Conservation (phyloP, 2,797 vertebrate genomes). For the Acipenser ruthenus region DNA sequence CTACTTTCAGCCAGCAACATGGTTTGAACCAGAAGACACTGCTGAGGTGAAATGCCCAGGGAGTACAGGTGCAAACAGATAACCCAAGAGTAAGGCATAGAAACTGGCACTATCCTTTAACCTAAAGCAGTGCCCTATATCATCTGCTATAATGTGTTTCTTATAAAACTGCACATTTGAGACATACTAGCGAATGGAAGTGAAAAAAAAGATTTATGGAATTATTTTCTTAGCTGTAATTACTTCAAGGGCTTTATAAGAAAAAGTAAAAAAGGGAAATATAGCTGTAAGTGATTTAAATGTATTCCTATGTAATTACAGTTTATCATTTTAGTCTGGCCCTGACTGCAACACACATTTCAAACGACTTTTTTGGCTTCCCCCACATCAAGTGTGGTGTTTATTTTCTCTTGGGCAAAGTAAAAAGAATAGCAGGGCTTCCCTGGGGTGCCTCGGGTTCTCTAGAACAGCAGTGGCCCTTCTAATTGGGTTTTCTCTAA, state of each 20-base stretch:
- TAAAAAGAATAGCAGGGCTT: constrained; percentile 5
- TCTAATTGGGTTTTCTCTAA: not conserved
- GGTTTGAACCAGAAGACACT: too few species aligned
- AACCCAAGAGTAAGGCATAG: too few species aligned
- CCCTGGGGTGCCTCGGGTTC: not conserved
- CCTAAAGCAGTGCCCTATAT: too few species aligned
- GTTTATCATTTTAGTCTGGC: constrained; percentile 15
- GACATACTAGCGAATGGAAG: not conserved
- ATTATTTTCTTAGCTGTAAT: too few species aligned
- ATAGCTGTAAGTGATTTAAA: not conserved
- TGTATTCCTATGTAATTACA: constrained; percentile 2
- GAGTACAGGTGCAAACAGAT: too few species aligned
- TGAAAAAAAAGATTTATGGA: too few species aligned
- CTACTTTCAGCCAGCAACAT: too few species aligned
- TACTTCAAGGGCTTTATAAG: too few species aligned
- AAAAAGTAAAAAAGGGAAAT: too few species aligned
- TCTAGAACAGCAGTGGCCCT: not conserved
- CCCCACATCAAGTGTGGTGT: constrained; percentile 6
- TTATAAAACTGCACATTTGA: not conserved
- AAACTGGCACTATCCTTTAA: too few species aligned
- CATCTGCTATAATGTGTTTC: too few species aligned
- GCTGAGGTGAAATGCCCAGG: too few species aligned
- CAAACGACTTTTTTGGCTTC: not conserved
- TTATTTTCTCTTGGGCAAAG: constrained; percentile 5
- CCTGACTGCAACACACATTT: constrained; percentile 22